Percentiles rank a stretch among this genome's conserved stretches.
Evolutionary conservation across 2,888 invertebrate genomes (phyloP).

Genomic region (Bruchidius siliquastri): DNA sequence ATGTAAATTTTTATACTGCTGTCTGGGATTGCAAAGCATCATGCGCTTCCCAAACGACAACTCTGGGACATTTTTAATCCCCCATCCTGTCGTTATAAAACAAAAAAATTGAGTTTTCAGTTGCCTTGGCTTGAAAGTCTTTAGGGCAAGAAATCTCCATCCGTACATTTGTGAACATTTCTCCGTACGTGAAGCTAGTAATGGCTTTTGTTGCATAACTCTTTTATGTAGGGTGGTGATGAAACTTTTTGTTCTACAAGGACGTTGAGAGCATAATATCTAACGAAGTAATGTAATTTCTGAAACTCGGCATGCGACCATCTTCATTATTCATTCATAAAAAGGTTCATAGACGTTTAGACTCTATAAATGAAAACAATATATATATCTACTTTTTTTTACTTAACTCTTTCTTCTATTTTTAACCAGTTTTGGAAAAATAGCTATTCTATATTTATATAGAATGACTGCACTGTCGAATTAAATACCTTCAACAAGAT

Average conservation of each 20-base stretch:
- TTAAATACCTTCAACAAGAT: too few relatives aligned
- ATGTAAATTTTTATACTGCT: background rate
- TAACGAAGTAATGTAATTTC: too few relatives aligned
- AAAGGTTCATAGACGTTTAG: too few relatives aligned
- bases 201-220: background rate
- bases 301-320: too few relatives aligned
- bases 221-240: background rate
- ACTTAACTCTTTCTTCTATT: too few relatives aligned
- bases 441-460: too few relatives aligned
- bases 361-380: too few relatives aligned
- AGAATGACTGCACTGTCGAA: too few relatives aligned
- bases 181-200: background rate
- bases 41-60: background rate
- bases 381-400: too few relatives aligned
- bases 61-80: background rate
- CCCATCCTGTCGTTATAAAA: background rate
- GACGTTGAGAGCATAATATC: too few relatives aligned
- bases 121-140: background rate
- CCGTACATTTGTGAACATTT: background rate
- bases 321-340: too few relatives aligned
- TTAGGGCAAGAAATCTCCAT: background rate
- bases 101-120: background rate
- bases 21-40: background rate
- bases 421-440: too few relatives aligned
- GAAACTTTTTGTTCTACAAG: background rate